A percentile compares a stretch with the other conserved stretches of the same genome.
Conservation (phyloP, 2,888 invertebrate species). For the Cistogaster globosa region DNA sequence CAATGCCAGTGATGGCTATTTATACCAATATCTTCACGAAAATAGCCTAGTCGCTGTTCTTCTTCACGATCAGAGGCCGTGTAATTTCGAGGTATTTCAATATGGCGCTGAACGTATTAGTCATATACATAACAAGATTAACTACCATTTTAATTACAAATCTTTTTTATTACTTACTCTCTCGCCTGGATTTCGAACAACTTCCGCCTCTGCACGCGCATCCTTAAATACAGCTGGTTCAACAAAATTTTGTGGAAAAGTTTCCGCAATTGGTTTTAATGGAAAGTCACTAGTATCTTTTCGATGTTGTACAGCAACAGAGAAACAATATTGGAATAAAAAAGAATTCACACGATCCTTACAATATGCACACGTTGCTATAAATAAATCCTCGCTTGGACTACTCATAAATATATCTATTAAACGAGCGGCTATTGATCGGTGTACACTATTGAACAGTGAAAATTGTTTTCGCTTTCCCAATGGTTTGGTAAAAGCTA, state of each 20-base stretch:
- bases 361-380: slow-evolving; percentile 87
- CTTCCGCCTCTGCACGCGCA: slow-evolving; percentile 88
- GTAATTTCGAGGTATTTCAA: slow-evolving; percentile 89
- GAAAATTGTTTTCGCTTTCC: slow-evolving; percentile 85
- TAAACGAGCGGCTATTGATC: slow-evolving; percentile 87
- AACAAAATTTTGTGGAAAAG: slow-evolving; percentile 92
- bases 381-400: slow-evolving; percentile 85
- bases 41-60: slow-evolving; percentile 92
- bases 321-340: slow-evolving; percentile 90
- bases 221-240: slow-evolving; percentile 88
- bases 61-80: slow-evolving; percentile 89
- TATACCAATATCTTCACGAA: slow-evolving; percentile 92
- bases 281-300: slow-evolving; percentile 83
- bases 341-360: slow-evolving; percentile 91
- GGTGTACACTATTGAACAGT: slow-evolving; percentile 88
- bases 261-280: slow-evolving; percentile 90
- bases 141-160: neutral
- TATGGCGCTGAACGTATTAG: slow-evolving; percentile 77
- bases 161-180: slow-evolving; percentile 80
- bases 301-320: slow-evolving; percentile 89
- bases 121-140: neutral
- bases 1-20: slow-evolving; percentile 96
- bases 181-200: slow-evolving; percentile 84
- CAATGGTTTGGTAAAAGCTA: slow-evolving; percentile 77
- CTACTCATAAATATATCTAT: slow-evolving; percentile 88